These are phyloP conservation scores for Ormyrus pomaceus DNA, from an alignment of 2,888 invertebrate genomes.

Conservation along the genomic window DNA sequence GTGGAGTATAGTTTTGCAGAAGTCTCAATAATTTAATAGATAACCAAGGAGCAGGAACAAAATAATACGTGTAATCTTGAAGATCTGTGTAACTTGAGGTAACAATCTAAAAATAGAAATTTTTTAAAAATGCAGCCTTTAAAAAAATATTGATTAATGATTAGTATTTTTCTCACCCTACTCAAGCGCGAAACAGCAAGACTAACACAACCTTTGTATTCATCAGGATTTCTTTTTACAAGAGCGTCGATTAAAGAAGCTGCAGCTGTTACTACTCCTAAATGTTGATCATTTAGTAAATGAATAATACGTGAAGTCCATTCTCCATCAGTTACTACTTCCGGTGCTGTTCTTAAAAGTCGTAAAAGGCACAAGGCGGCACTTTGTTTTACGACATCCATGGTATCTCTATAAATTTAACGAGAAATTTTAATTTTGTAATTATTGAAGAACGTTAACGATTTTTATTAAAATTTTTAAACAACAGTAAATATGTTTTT, in stretches of 20 bases:
- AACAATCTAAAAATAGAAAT: conserved; percentile 85
- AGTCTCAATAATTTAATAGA: conserved; percentile 97
- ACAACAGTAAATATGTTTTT: not conserved
- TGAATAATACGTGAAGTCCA: conserved; percentile 99
- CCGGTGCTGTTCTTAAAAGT: conserved; percentile 95
- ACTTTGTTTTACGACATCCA: conserved; percentile 99
- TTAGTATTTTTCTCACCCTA: conserved; percentile 79
- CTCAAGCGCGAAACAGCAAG: conserved; percentile 97
- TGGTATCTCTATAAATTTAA: conserved; percentile 86
- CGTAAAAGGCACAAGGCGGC: conserved; percentile 97
- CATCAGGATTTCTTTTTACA: conserved; percentile 98
- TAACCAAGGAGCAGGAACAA: conserved; percentile 99
- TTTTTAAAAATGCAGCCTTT: conserved; percentile 71
- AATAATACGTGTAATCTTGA: conserved; percentile 99
- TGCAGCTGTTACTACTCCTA: conserved; percentile 99
- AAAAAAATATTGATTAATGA: conserved; percentile 12
- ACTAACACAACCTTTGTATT: conserved; percentile 99
- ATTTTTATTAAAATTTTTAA: not conserved
- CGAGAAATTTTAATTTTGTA: not conserved
- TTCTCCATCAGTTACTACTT: conserved; percentile 97
- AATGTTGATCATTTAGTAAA: conserved; percentile 98
- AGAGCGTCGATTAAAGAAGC: conserved; percentile 98
- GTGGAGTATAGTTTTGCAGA: conserved; percentile 98
- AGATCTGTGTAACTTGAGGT: conserved; percentile 99
- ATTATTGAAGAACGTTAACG: not conserved